These are phyloP conservation scores for Oegoconia quadripuncta DNA, from an alignment of 2,888 invertebrate species.

Conservation along the genomic window DNA sequence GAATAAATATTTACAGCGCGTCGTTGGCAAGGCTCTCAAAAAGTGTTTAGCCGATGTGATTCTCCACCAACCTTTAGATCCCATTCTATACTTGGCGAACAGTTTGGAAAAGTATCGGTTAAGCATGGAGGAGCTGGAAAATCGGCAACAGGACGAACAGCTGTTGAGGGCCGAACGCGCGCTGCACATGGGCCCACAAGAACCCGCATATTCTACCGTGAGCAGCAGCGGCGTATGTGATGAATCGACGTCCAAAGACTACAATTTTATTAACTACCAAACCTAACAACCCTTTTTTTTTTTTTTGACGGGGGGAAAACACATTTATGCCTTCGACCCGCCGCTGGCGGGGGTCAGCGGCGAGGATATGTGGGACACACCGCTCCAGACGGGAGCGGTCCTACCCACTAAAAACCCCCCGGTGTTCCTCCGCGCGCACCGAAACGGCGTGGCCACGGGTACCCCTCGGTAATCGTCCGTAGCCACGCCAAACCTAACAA, in stretches of 20 bases:
- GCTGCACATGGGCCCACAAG: background rate
- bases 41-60: slow-evolving; percentile 38
- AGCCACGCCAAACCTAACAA: no score
- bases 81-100: slow-evolving; percentile 34
- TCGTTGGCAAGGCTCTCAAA: slow-evolving; percentile 34
- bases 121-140: slow-evolving; percentile 17
- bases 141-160: slow-evolving; percentile 15
- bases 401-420: no score
- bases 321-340: no score
- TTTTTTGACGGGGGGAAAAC: no score
- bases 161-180: slow-evolving; percentile 23
- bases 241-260: background rate
- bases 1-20: slow-evolving; percentile 31
- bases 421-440: no score
- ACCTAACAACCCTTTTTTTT: no score
- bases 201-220: background rate
- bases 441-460: no score
- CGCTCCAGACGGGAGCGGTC: no score
- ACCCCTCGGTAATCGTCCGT: no score
- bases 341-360: no score
- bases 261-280: slow-evolving; percentile 6
- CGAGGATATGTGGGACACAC: no score
- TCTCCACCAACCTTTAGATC: slow-evolving; percentile 38
- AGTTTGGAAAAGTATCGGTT: slow-evolving; percentile 29
- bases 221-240: background rate